A percentile compares a stretch with the other conserved stretches of the same genome.
phyloP scores from a whole-genome alignment of 1,140 invertebrate genomes.

The Bombus superbus region DNA sequence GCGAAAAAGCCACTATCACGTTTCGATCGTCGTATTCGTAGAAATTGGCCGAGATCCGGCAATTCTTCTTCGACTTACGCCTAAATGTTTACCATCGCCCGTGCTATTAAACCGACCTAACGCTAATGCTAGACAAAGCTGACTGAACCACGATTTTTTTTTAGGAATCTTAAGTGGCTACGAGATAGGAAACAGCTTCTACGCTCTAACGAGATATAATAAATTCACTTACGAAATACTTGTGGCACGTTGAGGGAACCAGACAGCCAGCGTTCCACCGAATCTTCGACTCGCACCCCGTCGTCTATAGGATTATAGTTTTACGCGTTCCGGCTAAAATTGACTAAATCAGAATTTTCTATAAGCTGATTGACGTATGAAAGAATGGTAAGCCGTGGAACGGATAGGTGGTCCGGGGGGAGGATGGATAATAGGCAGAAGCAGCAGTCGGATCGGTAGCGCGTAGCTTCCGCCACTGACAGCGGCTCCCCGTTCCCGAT shows the following conservation, averaged over 20 bases:
- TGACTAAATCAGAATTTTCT: conserved; percentile 35
- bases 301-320: neutral
- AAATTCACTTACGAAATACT: neutral
- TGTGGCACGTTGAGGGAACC: neutral
- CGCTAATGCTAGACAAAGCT: no score
- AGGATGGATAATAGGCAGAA: conserved; percentile 43
- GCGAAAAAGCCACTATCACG: neutral
- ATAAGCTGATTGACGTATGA: conserved; percentile 52
- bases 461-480: conserved; percentile 64
- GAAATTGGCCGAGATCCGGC: no score
- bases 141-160: no score
- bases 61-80: no score
- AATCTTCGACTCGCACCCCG: neutral
- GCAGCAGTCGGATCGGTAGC: conserved; percentile 33
- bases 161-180: neutral
- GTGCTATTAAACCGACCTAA: no score
- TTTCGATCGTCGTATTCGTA: neutral
- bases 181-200: neutral
- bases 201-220: neutral
- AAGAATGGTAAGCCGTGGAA: conserved; percentile 56
- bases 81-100: no score
- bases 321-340: neutral
- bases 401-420: conserved; percentile 22
- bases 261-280: neutral
- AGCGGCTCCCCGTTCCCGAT: conserved; percentile 47